These are phyloP conservation scores for Aeoliscus strigatus DNA, from an alignment of 2,797 vertebrate species.

Conservation along the genomic window DNA sequence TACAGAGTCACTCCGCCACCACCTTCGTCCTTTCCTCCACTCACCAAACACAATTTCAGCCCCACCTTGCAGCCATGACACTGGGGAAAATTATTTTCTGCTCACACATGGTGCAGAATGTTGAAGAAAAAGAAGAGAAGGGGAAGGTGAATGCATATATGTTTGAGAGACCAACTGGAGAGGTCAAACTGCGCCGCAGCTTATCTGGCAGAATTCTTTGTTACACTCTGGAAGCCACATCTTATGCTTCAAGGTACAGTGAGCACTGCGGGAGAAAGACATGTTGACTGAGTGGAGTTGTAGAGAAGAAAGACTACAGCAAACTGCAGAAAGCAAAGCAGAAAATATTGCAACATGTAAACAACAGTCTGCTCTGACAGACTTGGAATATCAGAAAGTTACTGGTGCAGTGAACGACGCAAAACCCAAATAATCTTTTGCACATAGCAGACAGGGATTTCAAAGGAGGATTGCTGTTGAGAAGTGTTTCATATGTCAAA, in stretches of 20 bases:
- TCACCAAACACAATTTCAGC: constrained; percentile 9
- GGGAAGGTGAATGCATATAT: constrained; percentile 1
- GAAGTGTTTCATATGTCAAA: constrained; percentile 18
- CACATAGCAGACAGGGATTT: constrained; percentile 5
- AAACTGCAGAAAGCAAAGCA: constrained; percentile 4
- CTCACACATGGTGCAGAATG: neutral
- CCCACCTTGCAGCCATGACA: constrained; percentile 12
- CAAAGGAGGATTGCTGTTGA: constrained; percentile 1
- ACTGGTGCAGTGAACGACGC: constrained; percentile 3
- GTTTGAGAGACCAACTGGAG: constrained; percentile 12
- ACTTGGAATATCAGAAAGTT: constrained; percentile 8
- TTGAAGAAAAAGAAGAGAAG: neutral
- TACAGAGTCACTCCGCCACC: constrained; percentile 25
- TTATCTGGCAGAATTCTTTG: constrained; percentile 5
- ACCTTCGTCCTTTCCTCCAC: neutral
- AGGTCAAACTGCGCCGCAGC: constrained; percentile 16
- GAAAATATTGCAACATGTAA: constrained; percentile 9
- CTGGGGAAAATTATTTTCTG: constrained; percentile 1
- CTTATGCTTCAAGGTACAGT: constrained; percentile 5
- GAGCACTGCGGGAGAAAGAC: constrained; percentile 13
- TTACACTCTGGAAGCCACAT: constrained; percentile 1
- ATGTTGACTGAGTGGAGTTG: constrained; percentile 14
- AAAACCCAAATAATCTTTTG: constrained; percentile 12
- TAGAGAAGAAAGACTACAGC: constrained; percentile 8
- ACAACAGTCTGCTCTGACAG: constrained; percentile 19